These are phyloP conservation scores for Sorex fumeus DNA, from an alignment of 2,113 vertebrate genomes.

Conservation along the genomic window DNA sequence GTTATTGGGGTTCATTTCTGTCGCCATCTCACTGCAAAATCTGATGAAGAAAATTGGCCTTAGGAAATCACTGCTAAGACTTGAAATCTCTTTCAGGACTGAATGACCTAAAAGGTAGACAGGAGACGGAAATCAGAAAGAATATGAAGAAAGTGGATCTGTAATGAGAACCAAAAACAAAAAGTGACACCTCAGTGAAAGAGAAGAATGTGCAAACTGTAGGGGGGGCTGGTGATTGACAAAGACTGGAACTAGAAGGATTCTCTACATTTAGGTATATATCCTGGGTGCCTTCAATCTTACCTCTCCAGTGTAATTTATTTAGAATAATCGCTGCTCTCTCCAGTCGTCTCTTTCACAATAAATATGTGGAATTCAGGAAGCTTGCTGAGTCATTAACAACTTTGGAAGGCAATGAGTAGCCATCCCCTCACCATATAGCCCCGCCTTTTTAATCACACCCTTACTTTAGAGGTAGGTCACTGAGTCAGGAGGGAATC, in stretches of 20 bases:
- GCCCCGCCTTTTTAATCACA: not conserved
- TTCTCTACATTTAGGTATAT: not conserved
- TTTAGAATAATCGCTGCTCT: constrained; percentile 46
- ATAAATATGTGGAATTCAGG: not conserved
- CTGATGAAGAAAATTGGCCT: not conserved
- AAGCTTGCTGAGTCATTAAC: not conserved
- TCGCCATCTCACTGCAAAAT: not conserved
- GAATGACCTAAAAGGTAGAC: not conserved
- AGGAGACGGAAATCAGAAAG: not conserved
- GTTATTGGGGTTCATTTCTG: not conserved
- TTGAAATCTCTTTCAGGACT: not conserved
- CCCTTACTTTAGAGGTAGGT: no score
- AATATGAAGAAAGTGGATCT: not conserved
- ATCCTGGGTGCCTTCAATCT: not conserved
- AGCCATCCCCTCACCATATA: not conserved
- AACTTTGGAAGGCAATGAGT: not conserved
- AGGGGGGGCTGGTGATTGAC: not conserved
- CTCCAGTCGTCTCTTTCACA: not conserved
- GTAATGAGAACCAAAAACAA: not conserved
- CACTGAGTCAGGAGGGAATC: no score
- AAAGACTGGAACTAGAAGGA: not conserved
- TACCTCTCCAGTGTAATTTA: not conserved
- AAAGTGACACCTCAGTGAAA: not conserved
- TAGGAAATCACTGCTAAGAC: not conserved
- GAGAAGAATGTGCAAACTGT: not conserved